phyloP scores from a whole-genome alignment of 35 echinoderm and acorn worm genomes.

The Heliocidaris erythrogramma region DNA sequence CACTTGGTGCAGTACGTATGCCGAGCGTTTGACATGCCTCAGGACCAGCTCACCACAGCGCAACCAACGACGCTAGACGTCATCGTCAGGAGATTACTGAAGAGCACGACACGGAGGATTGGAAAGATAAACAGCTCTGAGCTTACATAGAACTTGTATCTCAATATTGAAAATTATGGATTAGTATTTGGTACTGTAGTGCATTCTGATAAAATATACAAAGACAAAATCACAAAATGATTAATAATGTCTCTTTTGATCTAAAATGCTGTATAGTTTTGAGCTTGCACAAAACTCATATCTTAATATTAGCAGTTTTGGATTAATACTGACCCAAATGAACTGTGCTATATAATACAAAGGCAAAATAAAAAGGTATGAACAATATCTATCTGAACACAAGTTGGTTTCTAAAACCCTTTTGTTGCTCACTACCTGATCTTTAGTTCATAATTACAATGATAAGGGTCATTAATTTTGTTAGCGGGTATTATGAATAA shows the following conservation, averaged over 20 bases:
- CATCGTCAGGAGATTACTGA: slow-evolving; percentile 70
- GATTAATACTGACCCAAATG: too few species aligned
- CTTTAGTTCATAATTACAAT: background rate
- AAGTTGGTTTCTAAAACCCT: background rate
- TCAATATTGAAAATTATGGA: background rate
- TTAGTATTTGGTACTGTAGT: background rate
- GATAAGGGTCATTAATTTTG: background rate
- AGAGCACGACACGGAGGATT: slow-evolving; percentile 62
- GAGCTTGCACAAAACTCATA: too few species aligned
- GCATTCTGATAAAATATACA: background rate
- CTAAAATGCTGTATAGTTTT: background rate
- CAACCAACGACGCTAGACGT: slow-evolving; percentile 70
- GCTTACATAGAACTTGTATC: slow-evolving; percentile 46
- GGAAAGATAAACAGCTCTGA: slow-evolving; percentile 94
- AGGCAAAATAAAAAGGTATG: too few species aligned
- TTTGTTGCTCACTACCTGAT: background rate
- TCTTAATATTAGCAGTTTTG: too few species aligned
- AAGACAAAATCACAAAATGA: background rate
- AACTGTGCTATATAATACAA: too few species aligned
- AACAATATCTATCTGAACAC: too few species aligned
- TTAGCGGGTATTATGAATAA: background rate
- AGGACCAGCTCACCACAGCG: slow-evolving; percentile 74
- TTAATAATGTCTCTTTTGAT: background rate
- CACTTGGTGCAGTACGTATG: slow-evolving; percentile 77
- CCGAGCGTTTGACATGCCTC: slow-evolving; percentile 68